Percentiles rank a stretch among this genome's conserved stretches.
phyloP scores from a whole-genome alignment of 2,113 vertebrate species.

The Craseonycteris thonglongyai region DNA sequence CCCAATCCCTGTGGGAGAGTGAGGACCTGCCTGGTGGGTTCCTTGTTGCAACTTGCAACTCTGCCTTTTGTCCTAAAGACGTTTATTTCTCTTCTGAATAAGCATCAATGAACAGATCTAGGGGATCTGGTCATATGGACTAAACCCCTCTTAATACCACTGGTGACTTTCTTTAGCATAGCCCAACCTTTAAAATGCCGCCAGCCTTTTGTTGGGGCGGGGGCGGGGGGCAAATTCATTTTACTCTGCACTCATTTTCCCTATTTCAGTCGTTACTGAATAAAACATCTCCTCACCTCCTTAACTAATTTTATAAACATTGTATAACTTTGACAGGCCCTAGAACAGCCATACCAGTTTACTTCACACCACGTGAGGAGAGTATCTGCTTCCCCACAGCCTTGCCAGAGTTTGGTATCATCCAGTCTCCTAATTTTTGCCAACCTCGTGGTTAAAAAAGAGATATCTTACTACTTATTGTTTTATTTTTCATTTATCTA shows the following conservation, averaged over 20 bases:
- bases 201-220: background rate
- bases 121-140: background rate
- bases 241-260: background rate
- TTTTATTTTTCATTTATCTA: background rate
- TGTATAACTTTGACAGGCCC: background rate
- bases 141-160: background rate
- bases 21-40: background rate
- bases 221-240: background rate
- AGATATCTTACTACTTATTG: background rate
- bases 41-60: background rate
- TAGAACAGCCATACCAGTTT: too few species aligned
- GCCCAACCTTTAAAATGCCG: background rate
- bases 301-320: background rate
- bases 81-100: background rate
- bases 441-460: background rate
- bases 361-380: background rate
- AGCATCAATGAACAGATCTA: background rate
- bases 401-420: background rate
- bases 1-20: background rate
- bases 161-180: background rate
- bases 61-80: background rate
- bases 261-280: background rate
- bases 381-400: background rate
- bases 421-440: background rate
- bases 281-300: background rate